Evolutionary conservation across 2,888 invertebrate species (phyloP), one percentile per base, ranked within the genome.

Genomic region (Spisula solida): DNA sequence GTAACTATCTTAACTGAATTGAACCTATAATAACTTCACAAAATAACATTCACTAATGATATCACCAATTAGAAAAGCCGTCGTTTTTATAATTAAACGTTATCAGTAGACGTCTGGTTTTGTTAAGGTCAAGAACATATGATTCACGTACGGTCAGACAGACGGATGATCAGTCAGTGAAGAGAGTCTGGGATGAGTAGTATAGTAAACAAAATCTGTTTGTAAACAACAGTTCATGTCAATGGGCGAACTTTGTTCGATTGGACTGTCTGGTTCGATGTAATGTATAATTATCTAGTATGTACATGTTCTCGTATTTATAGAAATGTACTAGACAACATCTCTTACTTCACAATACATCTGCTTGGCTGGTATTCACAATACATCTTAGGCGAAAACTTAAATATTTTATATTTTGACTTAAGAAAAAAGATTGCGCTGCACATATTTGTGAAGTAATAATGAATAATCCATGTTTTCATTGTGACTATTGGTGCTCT

Each of bases 111-210:
- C 25, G 75, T 75, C 75, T 75, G 70, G 31, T 0, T 70, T 29
- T 31, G 1, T 14, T 1, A 14, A 75, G 34, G 31, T 75, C 31
- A 75, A 5, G 18, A 14, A 0, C 16, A 18, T 34, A 12, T 34
- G 34, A 75, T 75, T 31, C 34, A 75, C 75, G 75, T 12, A 75
- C 75, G 25, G 31, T 34, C 75, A 18, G 60, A 60, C 60, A 60
- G 75, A 75, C 75, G 75, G 31, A 75, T 34, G 75, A 34, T 31
- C 75, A 75, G 16, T 34, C 75, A 31, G 34, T 75, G 75, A 75
- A 16, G 12, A 4, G 25, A 5, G 8, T 5, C 14, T 29, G 75
- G 75, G 29, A 75, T 8, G 34, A 14, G 12, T 60, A 25, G 18
- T 8, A 60, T 14, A 34, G 34, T 75, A 31, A 75, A 75, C 29